Conservation (phyloP, 1,140 invertebrate species). For the Euschistus heros region DNA sequence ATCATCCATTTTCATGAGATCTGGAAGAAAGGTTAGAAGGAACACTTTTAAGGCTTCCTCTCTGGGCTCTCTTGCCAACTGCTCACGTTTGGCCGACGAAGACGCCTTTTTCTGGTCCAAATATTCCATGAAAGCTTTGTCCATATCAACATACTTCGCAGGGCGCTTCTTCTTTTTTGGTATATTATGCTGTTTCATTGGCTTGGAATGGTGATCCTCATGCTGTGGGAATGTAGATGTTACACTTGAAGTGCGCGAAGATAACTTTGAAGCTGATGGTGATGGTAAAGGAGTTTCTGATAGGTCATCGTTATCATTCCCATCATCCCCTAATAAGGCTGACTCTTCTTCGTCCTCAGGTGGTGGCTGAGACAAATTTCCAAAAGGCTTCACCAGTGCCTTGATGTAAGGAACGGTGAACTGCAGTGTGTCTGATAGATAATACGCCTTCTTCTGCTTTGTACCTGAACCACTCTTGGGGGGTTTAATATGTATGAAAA, state of each 20-base stretch:
- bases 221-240: not conserved
- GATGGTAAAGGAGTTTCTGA: not conserved
- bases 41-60: too few relatives aligned
- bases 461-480: not conserved
- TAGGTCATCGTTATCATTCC: not conserved
- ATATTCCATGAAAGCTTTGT: too few relatives aligned
- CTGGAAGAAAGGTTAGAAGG: too few relatives aligned
- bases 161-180: not conserved
- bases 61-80: too few relatives aligned
- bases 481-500: not conserved
- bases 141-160: not conserved
- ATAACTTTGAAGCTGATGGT: not conserved
- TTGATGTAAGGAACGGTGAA: not conserved
- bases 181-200: not conserved
- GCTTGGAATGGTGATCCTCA: not conserved
- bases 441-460: not conserved
- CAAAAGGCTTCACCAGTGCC: not conserved
- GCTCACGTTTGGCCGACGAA: too few relatives aligned
- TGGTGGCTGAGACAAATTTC: not conserved
- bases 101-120: too few relatives aligned
- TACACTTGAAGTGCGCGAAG: not conserved
- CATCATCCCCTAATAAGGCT: not conserved
- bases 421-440: not conserved
- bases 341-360: not conserved
- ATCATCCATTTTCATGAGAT: too few relatives aligned